Percentiles rank a stretch among this genome's conserved stretches.
Conservation (phyloP, 2,113 vertebrate species). For the Rhegmatorhina hoffmannsi region DNA sequence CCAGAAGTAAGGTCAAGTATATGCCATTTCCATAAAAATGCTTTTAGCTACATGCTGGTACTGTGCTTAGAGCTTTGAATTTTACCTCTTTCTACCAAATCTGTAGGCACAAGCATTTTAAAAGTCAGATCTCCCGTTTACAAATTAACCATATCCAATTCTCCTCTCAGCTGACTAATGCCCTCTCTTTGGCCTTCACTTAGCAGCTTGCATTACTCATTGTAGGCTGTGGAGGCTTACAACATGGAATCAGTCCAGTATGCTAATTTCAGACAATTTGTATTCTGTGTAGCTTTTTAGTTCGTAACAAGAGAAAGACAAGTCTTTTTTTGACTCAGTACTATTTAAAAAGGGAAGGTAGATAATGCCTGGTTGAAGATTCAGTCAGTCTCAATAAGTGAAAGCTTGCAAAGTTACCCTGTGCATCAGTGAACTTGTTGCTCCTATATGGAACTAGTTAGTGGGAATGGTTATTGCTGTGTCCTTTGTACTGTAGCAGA, state of each 20-base stretch:
- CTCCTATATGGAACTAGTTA: not conserved
- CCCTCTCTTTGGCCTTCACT: constrained; percentile 16
- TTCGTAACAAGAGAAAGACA: not conserved
- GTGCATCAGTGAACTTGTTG: not conserved
- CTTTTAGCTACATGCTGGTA: not conserved
- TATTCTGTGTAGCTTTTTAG: constrained; percentile 38
- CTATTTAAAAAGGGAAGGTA: not conserved
- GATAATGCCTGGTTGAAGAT: not conserved
- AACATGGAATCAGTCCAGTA: constrained; percentile 35
- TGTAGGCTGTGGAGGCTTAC: not conserved
- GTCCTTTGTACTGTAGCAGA: not conserved
- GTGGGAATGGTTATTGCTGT: not conserved
- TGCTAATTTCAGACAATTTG: constrained; percentile 46
- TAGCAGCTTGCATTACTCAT: not conserved
- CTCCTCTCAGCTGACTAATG: not conserved
- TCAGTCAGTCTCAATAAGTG: not conserved
- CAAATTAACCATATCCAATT: constrained; percentile 39
- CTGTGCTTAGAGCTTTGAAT: not conserved
- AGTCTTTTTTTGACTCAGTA: not conserved
- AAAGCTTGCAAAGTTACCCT: not conserved
- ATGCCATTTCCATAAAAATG: not conserved
- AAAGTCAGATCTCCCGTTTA: not conserved
- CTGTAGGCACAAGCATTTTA: not conserved
- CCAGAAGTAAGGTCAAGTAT: not conserved
- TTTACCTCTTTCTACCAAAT: not conserved